Evolutionary conservation across 2,888 invertebrate genomes (phyloP).

Genomic region (Drosophila falleni): DNA sequence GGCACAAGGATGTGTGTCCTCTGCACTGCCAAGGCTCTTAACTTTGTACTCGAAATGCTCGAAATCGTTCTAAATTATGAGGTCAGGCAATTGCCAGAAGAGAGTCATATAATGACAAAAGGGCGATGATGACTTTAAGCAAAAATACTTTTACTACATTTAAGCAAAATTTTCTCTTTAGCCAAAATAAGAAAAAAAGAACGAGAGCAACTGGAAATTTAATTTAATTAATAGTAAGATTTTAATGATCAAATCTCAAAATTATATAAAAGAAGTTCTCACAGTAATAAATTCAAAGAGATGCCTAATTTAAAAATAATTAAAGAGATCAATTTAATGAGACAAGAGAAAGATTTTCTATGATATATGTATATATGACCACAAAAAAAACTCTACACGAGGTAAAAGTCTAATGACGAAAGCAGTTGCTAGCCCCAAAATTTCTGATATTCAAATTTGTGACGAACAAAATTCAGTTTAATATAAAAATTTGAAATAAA

Average conservation of each 20-base stretch:
- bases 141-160: neutral
- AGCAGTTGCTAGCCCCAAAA: no score
- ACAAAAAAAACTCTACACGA: no score
- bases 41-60: conserved; percentile 11
- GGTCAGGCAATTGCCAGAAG: conserved; percentile 55
- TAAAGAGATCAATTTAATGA: neutral
- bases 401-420: no score
- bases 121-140: conserved; percentile 16
- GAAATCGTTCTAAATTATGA: conserved; percentile 54
- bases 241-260: neutral
- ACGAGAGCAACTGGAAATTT: neutral
- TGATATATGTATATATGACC: no score
- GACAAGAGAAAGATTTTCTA: neutral
- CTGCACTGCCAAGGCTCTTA: conserved; percentile 12
- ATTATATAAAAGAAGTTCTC: neutral
- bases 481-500: no score
- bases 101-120: conserved; percentile 15
- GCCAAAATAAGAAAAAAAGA: neutral
- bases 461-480: no score
- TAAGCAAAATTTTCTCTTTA: neutral
- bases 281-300: neutral
- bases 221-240: neutral
- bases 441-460: no score
- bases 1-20: conserved; percentile 59
- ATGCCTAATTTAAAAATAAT: neutral